These are phyloP conservation scores for Periplaneta americana DNA, from an alignment of 1,140 invertebrate genomes.

Conservation along the genomic window DNA sequence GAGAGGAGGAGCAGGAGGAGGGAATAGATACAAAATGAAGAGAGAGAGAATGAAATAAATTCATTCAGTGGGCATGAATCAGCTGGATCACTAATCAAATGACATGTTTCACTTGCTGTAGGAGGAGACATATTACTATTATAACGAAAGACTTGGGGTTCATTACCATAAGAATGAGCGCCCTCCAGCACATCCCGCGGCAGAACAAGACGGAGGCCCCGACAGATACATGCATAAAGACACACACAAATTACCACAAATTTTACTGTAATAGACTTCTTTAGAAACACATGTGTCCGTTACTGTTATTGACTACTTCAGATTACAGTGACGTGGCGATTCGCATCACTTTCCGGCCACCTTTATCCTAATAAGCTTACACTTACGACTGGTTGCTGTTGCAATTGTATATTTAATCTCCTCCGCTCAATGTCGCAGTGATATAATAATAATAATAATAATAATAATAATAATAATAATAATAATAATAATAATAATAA, in stretches of 20 bases:
- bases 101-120: not conserved
- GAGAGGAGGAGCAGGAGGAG: not conserved
- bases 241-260: not conserved
- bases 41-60: not conserved
- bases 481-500: no score
- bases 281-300: no score
- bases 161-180: not conserved
- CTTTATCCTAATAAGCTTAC: no score
- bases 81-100: not conserved
- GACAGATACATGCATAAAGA: not conserved
- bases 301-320: no score
- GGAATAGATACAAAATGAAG: not conserved
- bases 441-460: no score
- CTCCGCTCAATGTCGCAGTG: no score
- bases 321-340: no score
- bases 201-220: not conserved
- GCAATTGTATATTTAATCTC: no score
- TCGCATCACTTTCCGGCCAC: no score
- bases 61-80: not conserved
- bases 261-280: not conserved
- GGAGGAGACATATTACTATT: not conserved
- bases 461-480: no score
- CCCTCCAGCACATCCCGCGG: not conserved
- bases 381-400: no score
- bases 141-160: not conserved